Conservation (phyloP, 2,113 vertebrate species). For the Mesembrinibis cayennensis region DNA sequence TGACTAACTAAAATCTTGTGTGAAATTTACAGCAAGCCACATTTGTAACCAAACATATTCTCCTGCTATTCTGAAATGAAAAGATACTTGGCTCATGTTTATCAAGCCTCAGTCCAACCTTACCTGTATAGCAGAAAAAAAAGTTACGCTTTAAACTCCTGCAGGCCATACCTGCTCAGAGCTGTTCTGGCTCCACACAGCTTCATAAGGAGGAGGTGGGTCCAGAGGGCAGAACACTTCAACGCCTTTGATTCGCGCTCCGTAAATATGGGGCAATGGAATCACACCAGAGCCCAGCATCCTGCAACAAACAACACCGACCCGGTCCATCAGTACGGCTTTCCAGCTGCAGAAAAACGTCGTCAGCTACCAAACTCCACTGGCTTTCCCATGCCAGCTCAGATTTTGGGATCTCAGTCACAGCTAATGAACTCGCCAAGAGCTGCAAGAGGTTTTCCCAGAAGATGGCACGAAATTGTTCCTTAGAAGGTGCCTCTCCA, state of each 20-base stretch:
- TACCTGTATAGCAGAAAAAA: background rate
- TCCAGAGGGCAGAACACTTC: conserved; percentile 84
- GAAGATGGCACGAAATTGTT: background rate
- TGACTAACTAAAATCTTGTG: background rate
- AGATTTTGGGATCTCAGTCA: background rate
- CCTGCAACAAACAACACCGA: conserved; percentile 31
- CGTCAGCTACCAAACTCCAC: background rate
- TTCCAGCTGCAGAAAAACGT: background rate
- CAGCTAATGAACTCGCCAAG: rapidly evolving
- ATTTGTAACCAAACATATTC: background rate
- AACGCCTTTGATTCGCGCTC: conserved; percentile 74
- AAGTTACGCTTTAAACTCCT: background rate
- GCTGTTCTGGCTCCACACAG: conserved; percentile 41
- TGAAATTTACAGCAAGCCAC: background rate
- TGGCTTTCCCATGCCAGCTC: background rate
- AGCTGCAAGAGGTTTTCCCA: background rate
- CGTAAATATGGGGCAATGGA: conserved; percentile 78
- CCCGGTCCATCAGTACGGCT: background rate
- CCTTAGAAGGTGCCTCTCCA: background rate
- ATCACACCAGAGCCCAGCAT: conserved; percentile 74
- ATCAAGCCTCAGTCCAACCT: background rate
- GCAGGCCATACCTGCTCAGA: conserved; percentile 70
- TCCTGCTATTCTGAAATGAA: background rate
- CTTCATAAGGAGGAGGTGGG: conserved; percentile 83
- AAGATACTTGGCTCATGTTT: background rate